Percentiles rank a stretch among this genome's conserved stretches.
Evolutionary conservation across 2,113 vertebrate species (phyloP).

Genomic region (Limnothrissa miodon): DNA sequence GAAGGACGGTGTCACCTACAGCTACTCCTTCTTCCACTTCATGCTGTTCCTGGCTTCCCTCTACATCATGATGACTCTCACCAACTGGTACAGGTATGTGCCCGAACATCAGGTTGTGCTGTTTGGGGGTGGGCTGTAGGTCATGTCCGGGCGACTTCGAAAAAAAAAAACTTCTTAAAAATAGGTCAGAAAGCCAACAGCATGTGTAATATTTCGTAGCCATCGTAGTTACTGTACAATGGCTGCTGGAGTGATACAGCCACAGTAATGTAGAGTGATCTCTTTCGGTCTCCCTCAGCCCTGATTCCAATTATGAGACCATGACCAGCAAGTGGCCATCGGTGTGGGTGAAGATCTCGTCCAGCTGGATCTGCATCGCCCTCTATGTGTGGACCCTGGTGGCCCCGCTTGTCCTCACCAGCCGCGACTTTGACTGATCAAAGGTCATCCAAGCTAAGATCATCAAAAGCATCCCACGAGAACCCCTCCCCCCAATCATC

Average conservation of each 20-base stretch:
- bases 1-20: slow-evolving; percentile 93
- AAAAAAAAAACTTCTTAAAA: too few relatives aligned
- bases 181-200: too few relatives aligned
- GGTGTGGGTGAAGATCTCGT: slow-evolving; percentile 98
- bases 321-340: slow-evolving; percentile 97
- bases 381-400: slow-evolving; percentile 96
- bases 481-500: not conserved
- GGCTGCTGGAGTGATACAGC: too few relatives aligned
- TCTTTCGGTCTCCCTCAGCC: slow-evolving; percentile 60
- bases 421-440: slow-evolving; percentile 91
- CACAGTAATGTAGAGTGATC: too few relatives aligned
- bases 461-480: not conserved
- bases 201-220: too few relatives aligned
- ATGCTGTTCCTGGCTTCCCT: slow-evolving; percentile 97
- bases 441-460: not conserved
- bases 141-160: too few relatives aligned
- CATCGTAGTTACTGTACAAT: too few relatives aligned
- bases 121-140: too few relatives aligned
- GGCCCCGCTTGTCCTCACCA: slow-evolving; percentile 92
- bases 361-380: slow-evolving; percentile 94
- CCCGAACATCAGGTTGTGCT: not conserved
- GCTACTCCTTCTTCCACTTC: slow-evolving; percentile 98
- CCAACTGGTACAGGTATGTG: slow-evolving; percentile 97
- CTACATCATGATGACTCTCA: slow-evolving; percentile 99
- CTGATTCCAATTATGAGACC: slow-evolving; percentile 79